Conservation (phyloP, 2,113 vertebrate species). For the Tricholaema leucomelas region DNA sequence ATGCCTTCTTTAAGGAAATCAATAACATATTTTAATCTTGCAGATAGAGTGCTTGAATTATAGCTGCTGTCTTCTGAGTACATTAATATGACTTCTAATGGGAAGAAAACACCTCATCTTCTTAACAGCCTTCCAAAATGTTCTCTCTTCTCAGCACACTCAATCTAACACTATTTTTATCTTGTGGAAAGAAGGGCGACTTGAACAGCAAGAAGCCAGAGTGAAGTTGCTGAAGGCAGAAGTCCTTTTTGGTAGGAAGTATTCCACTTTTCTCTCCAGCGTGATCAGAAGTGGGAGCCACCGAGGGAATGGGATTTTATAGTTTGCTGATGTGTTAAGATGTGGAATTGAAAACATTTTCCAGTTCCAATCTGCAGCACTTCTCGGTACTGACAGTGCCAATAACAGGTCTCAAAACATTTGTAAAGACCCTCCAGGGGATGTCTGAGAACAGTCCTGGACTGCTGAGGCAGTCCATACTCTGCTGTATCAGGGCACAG, state of each 20-base stretch:
- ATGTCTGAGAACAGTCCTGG: background rate
- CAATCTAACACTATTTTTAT: background rate
- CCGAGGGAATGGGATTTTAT: background rate
- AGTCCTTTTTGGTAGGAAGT: background rate
- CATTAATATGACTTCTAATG: background rate
- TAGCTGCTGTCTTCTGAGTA: background rate
- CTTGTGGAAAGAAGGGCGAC: accelerated
- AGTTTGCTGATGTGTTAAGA: background rate
- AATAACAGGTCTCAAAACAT: background rate
- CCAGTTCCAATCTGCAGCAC: background rate
- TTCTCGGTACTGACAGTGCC: background rate
- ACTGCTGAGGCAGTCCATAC: background rate
- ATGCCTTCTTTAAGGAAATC: background rate
- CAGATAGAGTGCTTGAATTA: background rate
- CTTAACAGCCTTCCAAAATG: background rate
- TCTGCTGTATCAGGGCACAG: background rate
- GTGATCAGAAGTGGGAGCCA: background rate
- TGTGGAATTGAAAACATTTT: background rate
- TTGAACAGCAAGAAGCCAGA: background rate
- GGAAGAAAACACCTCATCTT: background rate
- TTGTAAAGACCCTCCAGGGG: background rate
- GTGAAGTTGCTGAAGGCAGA: background rate
- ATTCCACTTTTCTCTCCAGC: background rate
- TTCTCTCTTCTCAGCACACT: background rate
- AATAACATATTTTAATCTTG: background rate